Base-by-base conservation (phyloP, 2,113 vertebrate genomes). In the Phaetusa simplex region DNA sequence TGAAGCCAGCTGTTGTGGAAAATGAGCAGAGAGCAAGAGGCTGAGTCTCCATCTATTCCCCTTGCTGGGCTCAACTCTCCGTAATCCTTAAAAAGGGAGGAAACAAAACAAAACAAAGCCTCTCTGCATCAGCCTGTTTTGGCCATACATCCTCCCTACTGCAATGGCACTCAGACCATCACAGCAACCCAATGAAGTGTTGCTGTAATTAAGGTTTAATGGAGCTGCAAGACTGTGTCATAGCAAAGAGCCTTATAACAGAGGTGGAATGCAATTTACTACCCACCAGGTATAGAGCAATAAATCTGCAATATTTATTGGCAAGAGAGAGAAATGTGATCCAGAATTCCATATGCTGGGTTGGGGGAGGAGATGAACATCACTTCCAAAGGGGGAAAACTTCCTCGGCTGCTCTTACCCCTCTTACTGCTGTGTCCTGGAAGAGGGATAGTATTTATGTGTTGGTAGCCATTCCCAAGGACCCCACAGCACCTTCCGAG, bases 291-390 rank as follows among this genome's bases (percentile, higher is more conserved):
- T 95, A 95, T 61, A 89, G 83, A 95, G 94, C 74, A 88, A 95
- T 94, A 97, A 97, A 94, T 88, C 95, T 97, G 97, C 87, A 98
- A 97, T 98, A 97, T 98, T 98, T 98, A 98, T 97, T 97, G 95
- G 94, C 95, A 97, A 98, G 97, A 95, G 91, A 96, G 86, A 95
- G 97, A 97, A 97, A 98, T 67, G 93, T 96, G 95, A 95, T 89
- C 96, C 94, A 94, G 84, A 97, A 97, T 93, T 96, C 95, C 97
- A 97, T 96, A 94, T 97, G 95, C 94, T 50, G 82, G 32, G 85
- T 0, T 86, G 96, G 96, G 96, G 96, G 96, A 95, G 93, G 94
- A 97, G 94, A 96, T 86, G 93, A 95, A 95, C 96, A 94, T 91
- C 82, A 91, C 50, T 90, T 96, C 89, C 85, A 95, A 93, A 94